Percentiles rank a stretch among this genome's conserved stretches.
These are phyloP conservation scores for Coelopa pilipes DNA, from an alignment of 2,888 invertebrate genomes.

Conservation along the genomic window DNA sequence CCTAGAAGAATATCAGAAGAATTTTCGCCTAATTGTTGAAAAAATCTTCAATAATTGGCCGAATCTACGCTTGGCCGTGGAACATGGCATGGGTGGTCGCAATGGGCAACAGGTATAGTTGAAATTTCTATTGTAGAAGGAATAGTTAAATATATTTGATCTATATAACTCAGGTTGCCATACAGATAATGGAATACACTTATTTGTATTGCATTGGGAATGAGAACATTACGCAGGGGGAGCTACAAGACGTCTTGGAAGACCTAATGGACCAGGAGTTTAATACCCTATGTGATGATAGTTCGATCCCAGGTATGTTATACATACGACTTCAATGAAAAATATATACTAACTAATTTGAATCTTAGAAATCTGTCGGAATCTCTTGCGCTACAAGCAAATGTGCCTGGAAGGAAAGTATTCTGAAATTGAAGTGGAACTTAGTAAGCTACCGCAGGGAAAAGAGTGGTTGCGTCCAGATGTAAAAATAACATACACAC, in stretches of 20 bases:
- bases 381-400: conserved; percentile 71
- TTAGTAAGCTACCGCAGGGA: conserved; percentile 72
- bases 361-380: conserved; percentile 71
- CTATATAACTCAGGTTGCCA: conserved; percentile 70
- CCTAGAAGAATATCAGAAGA: conserved; percentile 53
- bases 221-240: conserved; percentile 70
- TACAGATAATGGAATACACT: conserved; percentile 74
- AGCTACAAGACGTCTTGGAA: conserved; percentile 74
- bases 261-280: conserved; percentile 81
- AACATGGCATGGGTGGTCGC: conserved; percentile 79
- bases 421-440: conserved; percentile 70
- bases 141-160: background rate
- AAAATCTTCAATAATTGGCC: conserved; percentile 79
- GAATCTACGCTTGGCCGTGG: conserved; percentile 76
- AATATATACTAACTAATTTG: background rate
- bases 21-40: conserved; percentile 73
- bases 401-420: conserved; percentile 71
- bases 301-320: conserved; percentile 72
- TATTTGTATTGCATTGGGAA: conserved; percentile 74
- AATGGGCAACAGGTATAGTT: conserved; percentile 74
- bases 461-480: conserved; percentile 71
- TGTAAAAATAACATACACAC: conserved; percentile 66
- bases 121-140: background rate
- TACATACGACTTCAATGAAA: background rate
- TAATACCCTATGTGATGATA: conserved; percentile 78